Evolutionary conservation across 1,140 invertebrate species (phyloP), one percentile per base, ranked within the genome.

Genomic region (Drosophila nannoptera): DNA sequence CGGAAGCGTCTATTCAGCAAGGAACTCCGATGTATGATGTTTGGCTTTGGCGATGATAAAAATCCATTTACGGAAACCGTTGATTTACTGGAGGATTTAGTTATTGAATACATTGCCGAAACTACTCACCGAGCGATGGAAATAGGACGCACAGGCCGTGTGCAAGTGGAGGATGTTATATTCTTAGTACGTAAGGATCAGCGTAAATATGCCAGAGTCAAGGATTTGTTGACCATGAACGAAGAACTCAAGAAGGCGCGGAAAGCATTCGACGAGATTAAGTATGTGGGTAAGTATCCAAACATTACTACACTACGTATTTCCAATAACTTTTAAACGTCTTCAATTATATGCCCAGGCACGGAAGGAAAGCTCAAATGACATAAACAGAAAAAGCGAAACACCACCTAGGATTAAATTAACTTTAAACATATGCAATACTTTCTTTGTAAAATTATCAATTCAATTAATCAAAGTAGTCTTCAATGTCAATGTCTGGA

Each of bases 181-280:
- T 99, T 98, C 91, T 91, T 99, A 75, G 97, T 99, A n/a, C 92
- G 98, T 31, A 99, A 99, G 92, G 98, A 99, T 91, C 92, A 93
- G 36, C 93, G 97, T 73, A 99, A 99, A 90, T 99, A 98, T 92
- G 97, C 98, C n/a, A 92, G 98, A 81, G 97, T 99, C 0, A 98
- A 98, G 91, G 98, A 99, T 90, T 91, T 99, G 5, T 90, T 99
- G 2, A 97, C 96, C 49, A 99, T 99, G 98, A 99, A 99, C 91
- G 98, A 99, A 92, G 98, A 99, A 91, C 91, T 99, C 22, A 98
- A 99, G 89, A 98, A 98, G 91, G 98, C 98, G 31, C 92, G 98
- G 78, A 99, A 99, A 92, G 98, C 98, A 73, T 99, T 99, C 91
- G 98, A 99, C 92, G 98, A 99, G 93, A 97, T 98, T 70, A 99